Evolutionary conservation across 2,888 invertebrate genomes (phyloP).

Genomic region (Unio pictorum): DNA sequence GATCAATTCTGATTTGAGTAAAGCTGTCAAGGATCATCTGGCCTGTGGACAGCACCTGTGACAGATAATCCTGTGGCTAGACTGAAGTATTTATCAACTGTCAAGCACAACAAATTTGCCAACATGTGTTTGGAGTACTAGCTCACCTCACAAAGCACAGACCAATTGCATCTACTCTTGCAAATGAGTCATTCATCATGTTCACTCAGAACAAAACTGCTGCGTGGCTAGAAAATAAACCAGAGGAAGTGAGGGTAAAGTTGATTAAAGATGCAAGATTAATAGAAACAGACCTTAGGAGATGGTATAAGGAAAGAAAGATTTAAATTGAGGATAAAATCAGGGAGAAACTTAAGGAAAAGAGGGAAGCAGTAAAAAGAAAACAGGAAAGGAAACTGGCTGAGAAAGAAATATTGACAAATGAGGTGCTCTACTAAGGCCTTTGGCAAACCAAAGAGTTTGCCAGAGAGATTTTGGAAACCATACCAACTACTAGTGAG

Average conservation of each 20-base stretch:
- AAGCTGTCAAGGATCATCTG: constrained; percentile 8
- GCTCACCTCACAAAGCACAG: constrained; percentile 6
- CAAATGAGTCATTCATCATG: constrained; percentile 13
- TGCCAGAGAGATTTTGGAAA: constrained; percentile 3
- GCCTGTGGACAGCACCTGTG: constrained; percentile 6
- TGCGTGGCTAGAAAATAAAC: constrained; percentile 5
- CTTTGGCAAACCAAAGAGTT: constrained; percentile 16
- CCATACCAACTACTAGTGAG: neutral
- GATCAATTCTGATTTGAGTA: neutral
- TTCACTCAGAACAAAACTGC: constrained; percentile 11
- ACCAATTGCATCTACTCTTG: constrained; percentile 11
- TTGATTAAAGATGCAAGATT: constrained; percentile 6
- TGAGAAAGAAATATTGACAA: constrained; percentile 12
- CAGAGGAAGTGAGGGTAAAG: neutral
- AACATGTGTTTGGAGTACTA: constrained; percentile 7
- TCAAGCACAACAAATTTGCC: constrained; percentile 11
- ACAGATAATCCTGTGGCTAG: neutral
- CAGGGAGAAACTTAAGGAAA: constrained; percentile 4
- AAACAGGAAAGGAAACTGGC: constrained; percentile 8
- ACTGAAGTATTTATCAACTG: neutral
- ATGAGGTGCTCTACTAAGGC: constrained; percentile 13
- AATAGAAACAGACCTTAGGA: neutral
- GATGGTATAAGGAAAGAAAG: constrained; percentile 9
- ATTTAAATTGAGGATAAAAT: constrained; percentile 6
- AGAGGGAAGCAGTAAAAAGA: constrained; percentile 8